Evolutionary conservation across 2,113 vertebrate species (phyloP).

Genomic region (Epinephelus cyanopodus): DNA sequence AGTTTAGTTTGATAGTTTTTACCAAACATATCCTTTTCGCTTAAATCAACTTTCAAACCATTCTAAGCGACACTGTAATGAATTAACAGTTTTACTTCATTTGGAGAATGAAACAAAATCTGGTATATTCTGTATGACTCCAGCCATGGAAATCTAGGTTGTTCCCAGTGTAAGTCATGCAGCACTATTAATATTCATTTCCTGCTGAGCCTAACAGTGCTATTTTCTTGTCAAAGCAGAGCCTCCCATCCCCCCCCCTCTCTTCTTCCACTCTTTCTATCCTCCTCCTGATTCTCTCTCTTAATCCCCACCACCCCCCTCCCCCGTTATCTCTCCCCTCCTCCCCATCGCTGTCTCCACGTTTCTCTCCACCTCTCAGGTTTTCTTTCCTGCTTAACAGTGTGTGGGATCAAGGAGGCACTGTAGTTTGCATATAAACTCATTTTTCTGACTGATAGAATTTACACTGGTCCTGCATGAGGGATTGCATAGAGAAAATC

Average conservation of each 20-base stretch:
- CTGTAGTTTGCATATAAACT: slow-evolving; percentile 59
- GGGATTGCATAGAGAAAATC: slow-evolving; percentile 17
- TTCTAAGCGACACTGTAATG: too few species aligned
- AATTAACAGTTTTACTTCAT: background rate
- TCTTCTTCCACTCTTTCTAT: background rate
- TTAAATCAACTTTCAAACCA: slow-evolving; percentile 3
- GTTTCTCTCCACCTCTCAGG: slow-evolving; percentile 42
- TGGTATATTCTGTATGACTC: background rate
- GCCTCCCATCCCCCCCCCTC: slow-evolving; percentile 14
- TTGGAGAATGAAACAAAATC: background rate
- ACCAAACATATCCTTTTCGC: background rate
- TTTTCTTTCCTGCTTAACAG: slow-evolving; percentile 38
- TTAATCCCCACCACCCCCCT: too few species aligned
- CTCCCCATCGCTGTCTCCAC: slow-evolving; percentile 19
- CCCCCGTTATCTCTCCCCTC: slow-evolving; percentile 3
- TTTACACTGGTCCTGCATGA: slow-evolving; percentile 37
- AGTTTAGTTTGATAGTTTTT: background rate
- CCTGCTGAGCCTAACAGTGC: slow-evolving; percentile 43
- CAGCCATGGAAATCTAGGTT: slow-evolving; percentile 18
- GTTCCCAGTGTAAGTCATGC: slow-evolving; percentile 30
- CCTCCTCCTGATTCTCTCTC: slow-evolving; percentile 5
- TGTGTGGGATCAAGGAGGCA: slow-evolving; percentile 46
- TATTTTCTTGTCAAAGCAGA: slow-evolving; percentile 51
- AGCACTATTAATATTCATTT: slow-evolving; percentile 60
- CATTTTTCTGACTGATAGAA: slow-evolving; percentile 64